Evolutionary conservation across 2,888 invertebrate species (phyloP).

Genomic region (Scaptomyza polygonia): DNA sequence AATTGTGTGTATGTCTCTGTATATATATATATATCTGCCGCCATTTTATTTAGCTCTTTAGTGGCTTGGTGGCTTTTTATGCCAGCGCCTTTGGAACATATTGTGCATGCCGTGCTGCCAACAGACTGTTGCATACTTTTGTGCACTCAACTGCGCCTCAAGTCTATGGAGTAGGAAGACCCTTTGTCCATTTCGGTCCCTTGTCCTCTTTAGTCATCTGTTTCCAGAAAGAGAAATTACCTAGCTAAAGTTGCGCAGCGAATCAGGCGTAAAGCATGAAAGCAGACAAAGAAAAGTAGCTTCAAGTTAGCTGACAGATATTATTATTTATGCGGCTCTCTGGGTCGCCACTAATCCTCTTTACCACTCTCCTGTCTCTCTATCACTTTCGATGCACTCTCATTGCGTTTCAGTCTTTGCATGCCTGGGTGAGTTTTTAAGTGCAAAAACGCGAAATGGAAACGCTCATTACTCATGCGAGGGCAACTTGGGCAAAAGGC

Average conservation of each 20-base stretch:
- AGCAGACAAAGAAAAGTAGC: constrained; percentile 67
- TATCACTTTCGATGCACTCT: constrained; percentile 4
- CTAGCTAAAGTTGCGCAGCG: constrained; percentile 73
- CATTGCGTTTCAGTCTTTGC: constrained; percentile 18
- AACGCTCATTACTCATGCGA: constrained; percentile 66
- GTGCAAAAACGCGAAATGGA: constrained; percentile 60
- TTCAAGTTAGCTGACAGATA: constrained; percentile 68
- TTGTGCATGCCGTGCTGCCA: constrained; percentile 66
- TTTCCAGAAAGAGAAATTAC: constrained; percentile 60
- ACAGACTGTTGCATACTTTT: constrained; percentile 71
- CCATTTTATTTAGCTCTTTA: constrained; percentile 56
- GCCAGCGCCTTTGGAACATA: constrained; percentile 44
- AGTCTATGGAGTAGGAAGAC: background rate
- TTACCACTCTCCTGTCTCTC: background rate
- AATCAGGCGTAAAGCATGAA: constrained; percentile 72
- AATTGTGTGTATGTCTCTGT: constrained; percentile 21
- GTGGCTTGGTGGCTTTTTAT: constrained; percentile 30
- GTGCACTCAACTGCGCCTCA: constrained; percentile 59
- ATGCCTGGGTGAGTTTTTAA: constrained; percentile 53
- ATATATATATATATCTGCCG: constrained; percentile 15
- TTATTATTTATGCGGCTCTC: constrained; percentile 73
- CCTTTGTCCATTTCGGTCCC: background rate
- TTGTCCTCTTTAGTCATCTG: background rate
- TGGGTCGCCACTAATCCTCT: constrained; percentile 28
- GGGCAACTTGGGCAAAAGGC: constrained; percentile 38